A percentile compares a stretch with the other conserved stretches of the same genome.
Evolutionary conservation across 2,113 vertebrate genomes (phyloP).

Genomic region (Cephalopholis sonnerati): DNA sequence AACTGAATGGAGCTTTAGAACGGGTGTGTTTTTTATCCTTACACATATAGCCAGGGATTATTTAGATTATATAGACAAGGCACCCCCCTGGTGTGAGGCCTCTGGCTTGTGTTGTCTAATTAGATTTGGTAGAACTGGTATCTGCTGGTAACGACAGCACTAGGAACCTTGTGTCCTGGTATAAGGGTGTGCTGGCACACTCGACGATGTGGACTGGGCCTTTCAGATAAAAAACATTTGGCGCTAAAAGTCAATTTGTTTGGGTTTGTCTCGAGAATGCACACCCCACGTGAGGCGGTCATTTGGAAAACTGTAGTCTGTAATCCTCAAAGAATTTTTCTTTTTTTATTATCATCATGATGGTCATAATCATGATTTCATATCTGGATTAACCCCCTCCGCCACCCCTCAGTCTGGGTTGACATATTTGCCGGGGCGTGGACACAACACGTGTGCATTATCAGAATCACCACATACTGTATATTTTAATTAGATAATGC

Average conservation of each 20-base stretch:
- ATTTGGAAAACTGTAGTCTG: conserved; percentile 33
- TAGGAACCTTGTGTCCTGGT: conserved; percentile 41
- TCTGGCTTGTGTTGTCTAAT: conserved; percentile 75
- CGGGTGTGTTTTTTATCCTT: conserved; percentile 57
- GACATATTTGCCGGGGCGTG: conserved; percentile 22
- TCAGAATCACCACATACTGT: conserved; percentile 56
- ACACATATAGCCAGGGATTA: conserved; percentile 75
- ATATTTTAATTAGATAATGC: conserved; percentile 73
- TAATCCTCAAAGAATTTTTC: conserved; percentile 60
- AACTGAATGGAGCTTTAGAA: conserved; percentile 74
- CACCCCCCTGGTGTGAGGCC: conserved; percentile 63
- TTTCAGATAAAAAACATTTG: conserved; percentile 56
- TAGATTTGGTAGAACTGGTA: conserved; percentile 70
- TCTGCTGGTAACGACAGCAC: conserved; percentile 41
- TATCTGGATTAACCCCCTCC: conserved; percentile 62
- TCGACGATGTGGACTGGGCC: conserved; percentile 10
- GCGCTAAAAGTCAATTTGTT: conserved; percentile 36
- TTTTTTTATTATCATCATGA: conserved; percentile 38
- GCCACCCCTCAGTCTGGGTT: conserved; percentile 24
- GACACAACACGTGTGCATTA: conserved; percentile 54
- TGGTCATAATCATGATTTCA: conserved; percentile 61
- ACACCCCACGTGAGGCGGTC: conserved; percentile 37
- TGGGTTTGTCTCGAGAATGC: conserved; percentile 15
- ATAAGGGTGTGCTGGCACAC: conserved; percentile 17
- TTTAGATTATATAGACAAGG: conserved; percentile 77